Conservation (phyloP, 2,888 invertebrate species). For the Euzophera pinguis region DNA sequence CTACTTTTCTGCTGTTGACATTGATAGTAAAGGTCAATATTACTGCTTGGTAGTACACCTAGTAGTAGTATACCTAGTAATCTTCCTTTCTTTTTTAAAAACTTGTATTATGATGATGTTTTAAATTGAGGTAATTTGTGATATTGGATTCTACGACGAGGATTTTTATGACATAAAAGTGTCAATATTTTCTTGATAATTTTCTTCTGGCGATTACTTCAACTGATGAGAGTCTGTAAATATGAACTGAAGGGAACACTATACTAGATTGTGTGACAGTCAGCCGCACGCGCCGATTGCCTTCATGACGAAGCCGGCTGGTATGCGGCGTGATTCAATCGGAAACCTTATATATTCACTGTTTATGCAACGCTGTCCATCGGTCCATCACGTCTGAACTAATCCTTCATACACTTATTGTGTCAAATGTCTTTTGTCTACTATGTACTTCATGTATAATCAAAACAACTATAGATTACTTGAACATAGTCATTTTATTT, state of each 20-base stretch:
- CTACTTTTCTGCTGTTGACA: not conserved
- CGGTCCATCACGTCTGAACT: slow-evolving; percentile 51
- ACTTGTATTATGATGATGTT: not conserved
- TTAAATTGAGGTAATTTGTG: too few relatives aligned
- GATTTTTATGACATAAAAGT: too few relatives aligned
- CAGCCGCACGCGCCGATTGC: slow-evolving; percentile 44
- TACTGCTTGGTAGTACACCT: not conserved
- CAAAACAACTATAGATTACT: too few relatives aligned
- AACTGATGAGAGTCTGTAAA: not conserved
- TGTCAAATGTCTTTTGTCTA: too few relatives aligned
- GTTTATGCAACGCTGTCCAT: slow-evolving; percentile 70
- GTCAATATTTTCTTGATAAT: too few relatives aligned
- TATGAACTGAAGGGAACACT: slow-evolving; percentile 16
- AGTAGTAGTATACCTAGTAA: not conserved
- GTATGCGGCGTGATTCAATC: slow-evolving; percentile 77
- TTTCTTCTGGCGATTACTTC: too few relatives aligned
- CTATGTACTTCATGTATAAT: too few relatives aligned
- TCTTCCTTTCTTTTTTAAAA: not conserved
- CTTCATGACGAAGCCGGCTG: slow-evolving; percentile 70
- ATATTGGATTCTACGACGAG: too few relatives aligned
- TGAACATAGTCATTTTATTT: too few relatives aligned
- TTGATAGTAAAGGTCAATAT: not conserved
- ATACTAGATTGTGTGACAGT: slow-evolving; percentile 53
- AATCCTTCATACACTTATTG: too few relatives aligned
- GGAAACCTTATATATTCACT: slow-evolving; percentile 73